Conservation (phyloP, 2,113 vertebrate species). For the Clarias macrocephalus region DNA sequence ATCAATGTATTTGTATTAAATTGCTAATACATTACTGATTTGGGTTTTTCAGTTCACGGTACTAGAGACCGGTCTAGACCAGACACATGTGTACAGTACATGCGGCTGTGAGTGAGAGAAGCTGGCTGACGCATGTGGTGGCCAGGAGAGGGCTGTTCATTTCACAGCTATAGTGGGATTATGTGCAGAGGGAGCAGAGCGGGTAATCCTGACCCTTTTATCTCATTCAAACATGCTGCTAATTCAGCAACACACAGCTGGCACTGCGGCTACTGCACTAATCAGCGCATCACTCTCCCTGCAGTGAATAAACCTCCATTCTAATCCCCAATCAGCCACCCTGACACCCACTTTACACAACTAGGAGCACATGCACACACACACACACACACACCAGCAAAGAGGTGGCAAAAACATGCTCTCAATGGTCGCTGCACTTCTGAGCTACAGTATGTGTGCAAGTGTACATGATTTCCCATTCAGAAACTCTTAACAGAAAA, state of each 20-base stretch:
- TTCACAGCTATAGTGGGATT: slow-evolving; percentile 88
- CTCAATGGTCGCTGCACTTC: background rate
- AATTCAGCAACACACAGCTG: slow-evolving; percentile 84
- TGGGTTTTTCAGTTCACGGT: background rate
- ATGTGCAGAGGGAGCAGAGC: slow-evolving; percentile 74
- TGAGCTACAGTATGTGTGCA: background rate
- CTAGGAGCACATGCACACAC: slow-evolving; percentile 61
- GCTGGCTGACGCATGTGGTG: slow-evolving; percentile 53
- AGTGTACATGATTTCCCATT: background rate
- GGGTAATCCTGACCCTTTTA: slow-evolving; percentile 85
- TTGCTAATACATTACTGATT: background rate
- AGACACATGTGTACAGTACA: slow-evolving; percentile 7
- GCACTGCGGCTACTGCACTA: slow-evolving; percentile 75
- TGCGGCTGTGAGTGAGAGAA: slow-evolving; percentile 36
- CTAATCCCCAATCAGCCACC: slow-evolving; percentile 80
- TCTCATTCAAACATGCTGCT: slow-evolving; percentile 94
- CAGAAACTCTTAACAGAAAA: background rate
- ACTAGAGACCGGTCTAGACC: slow-evolving; percentile 1
- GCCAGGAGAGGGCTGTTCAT: slow-evolving; percentile 70
- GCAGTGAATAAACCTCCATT: slow-evolving; percentile 82
- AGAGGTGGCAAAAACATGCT: background rate
- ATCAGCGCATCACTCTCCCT: slow-evolving; percentile 83
- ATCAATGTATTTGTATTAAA: background rate
- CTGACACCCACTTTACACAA: slow-evolving; percentile 79
- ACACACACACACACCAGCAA: slow-evolving; percentile 25